phyloP scores from a whole-genome alignment of 2,113 vertebrate genomes.

The Apodemus speciosus region DNA sequence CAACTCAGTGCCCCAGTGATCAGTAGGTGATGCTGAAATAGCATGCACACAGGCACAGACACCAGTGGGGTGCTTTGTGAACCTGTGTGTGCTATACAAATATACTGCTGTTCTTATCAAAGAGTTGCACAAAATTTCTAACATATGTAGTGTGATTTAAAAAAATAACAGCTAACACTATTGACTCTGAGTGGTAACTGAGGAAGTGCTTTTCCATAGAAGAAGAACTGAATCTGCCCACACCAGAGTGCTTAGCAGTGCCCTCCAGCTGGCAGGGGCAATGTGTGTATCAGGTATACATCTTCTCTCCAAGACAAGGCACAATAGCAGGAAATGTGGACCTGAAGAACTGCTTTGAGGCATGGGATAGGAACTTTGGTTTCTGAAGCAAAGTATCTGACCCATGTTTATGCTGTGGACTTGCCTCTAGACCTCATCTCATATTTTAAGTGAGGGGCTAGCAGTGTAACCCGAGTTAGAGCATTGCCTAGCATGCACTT shows the following conservation, averaged over 20 bases:
- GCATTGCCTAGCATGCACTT: background rate
- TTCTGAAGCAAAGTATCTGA: background rate
- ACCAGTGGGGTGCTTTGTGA: background rate
- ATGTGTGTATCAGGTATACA: background rate
- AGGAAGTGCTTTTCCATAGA: background rate
- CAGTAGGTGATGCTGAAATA: background rate
- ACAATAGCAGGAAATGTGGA: background rate
- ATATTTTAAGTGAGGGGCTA: background rate
- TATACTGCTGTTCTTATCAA: background rate
- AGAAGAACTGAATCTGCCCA: background rate
- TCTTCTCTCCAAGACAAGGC: background rate
- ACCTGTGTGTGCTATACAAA: background rate
- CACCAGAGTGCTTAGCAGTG: background rate
- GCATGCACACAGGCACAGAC: background rate
- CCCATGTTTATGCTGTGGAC: background rate
- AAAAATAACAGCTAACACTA: background rate
- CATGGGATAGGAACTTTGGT: background rate
- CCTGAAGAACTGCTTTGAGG: background rate
- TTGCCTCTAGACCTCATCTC: background rate
- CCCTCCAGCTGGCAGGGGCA: background rate
- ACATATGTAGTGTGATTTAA: background rate
- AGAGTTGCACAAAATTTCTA: background rate
- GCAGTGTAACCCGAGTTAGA: background rate
- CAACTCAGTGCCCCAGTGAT: background rate
- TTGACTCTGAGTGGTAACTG: background rate